Evolutionary conservation across 2,888 invertebrate genomes (phyloP), one percentile per base, ranked within the genome.

Genomic region (Adineta ricciae): DNA sequence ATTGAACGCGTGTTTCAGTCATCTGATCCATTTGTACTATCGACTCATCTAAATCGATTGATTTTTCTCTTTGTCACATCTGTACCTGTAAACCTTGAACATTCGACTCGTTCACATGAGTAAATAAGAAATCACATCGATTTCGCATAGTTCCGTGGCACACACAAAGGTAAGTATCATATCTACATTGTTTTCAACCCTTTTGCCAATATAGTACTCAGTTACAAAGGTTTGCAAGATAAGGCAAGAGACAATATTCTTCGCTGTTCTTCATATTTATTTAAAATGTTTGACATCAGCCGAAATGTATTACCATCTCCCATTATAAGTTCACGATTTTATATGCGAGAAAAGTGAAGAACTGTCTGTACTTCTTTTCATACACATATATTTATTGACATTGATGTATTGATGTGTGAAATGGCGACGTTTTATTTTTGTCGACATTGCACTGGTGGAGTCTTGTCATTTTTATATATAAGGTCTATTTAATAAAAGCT

Each of bases 1-100:
- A 64, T 64, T 64, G 64, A 64, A 64, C 64, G 64, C 32, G 64
- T 64, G 32, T 64, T 64, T 64, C 64, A 64, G 36, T 64, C 32
- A 64, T 64, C 32, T 64, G 64, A 64, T 36, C 32, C 32, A 9
- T 16, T 27, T 32, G 16, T 32, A 64, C 19, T 32, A 5, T 14
- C 32, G 19, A 14, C 7, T 32, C 36, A 4, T 64, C 19, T 14
- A 32, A 36, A 64, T 36, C 64, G 4, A 64, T 64, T 64, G 7
- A 2, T 2, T 27, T 27, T 64, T 19, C 19, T 64, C 2, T 64
- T 32, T 32, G 19, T 64, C 32, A 16, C n/a, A 32, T 64, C 5
- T 3, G 4, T 36, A 27, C 32, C 19, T 32, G 4, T 64, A 32
- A 64, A 32, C 64, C 64, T 64, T 32, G 32, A 32, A 14, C 32